Conservation (phyloP, 1,140 invertebrate species). For the Solen grandis region DNA sequence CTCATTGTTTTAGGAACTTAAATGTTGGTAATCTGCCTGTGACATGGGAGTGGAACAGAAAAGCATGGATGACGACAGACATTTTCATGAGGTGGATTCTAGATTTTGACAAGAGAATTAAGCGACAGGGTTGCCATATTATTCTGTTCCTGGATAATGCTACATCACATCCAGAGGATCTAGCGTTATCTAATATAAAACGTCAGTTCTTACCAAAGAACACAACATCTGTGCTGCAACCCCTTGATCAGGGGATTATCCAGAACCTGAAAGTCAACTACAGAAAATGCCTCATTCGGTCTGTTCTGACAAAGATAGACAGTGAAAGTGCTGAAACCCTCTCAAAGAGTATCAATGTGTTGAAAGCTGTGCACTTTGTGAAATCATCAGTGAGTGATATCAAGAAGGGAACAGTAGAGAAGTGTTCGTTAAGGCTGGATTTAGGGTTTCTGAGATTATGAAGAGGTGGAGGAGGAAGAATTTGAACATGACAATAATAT, state of each 20-base stretch:
- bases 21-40: no score
- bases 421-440: slow-evolving; percentile 28
- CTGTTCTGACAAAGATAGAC: no score
- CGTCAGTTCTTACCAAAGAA: slow-evolving; percentile 18
- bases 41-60: slow-evolving; percentile 49
- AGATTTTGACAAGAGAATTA: slow-evolving; percentile 43
- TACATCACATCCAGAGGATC: slow-evolving; percentile 51
- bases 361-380: slow-evolving; percentile 13
- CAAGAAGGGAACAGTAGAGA: background rate
- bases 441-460: no score
- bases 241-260: slow-evolving; percentile 17
- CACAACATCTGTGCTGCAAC: slow-evolving; percentile 55
- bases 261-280: slow-evolving; percentile 24
- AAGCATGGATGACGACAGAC: slow-evolving; percentile 43
- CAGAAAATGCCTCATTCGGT: no score
- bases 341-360: slow-evolving; percentile 24
- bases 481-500: slow-evolving; percentile 28
- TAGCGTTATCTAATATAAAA: slow-evolving; percentile 36
- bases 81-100: slow-evolving; percentile 56
- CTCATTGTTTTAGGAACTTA: slow-evolving; percentile 56
- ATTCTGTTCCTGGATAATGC: slow-evolving; percentile 56
- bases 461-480: no score
- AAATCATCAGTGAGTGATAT: slow-evolving; percentile 12
- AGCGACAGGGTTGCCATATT: slow-evolving; percentile 30
- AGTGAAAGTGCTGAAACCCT: slow-evolving; percentile 1